Evolutionary conservation across 2,797 vertebrate species (phyloP).

Genomic region (Bradypodion pumilum): DNA sequence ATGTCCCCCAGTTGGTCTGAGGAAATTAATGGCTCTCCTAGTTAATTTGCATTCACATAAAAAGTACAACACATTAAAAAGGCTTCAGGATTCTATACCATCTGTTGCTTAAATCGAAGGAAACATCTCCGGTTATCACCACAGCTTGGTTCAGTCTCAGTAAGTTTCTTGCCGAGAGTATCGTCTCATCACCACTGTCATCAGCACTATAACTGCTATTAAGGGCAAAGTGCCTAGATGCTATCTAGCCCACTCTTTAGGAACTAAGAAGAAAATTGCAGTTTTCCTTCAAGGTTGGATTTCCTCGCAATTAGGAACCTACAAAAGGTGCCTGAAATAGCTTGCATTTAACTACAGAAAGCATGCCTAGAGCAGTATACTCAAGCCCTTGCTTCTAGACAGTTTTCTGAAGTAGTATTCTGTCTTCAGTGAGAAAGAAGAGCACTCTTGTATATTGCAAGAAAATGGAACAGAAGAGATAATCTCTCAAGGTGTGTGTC

Average conservation of each 20-base stretch:
- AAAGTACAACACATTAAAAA: neutral
- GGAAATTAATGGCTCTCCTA: neutral
- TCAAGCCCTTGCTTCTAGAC: conserved; percentile 74
- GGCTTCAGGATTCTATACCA: neutral
- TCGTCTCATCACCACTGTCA: neutral
- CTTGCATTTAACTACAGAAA: conserved; percentile 69
- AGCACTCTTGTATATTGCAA: neutral
- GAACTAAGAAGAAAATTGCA: neutral
- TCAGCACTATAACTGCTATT: neutral
- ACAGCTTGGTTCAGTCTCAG: neutral
- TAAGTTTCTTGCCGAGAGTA: neutral
- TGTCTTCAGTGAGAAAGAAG: neutral
- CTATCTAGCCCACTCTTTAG: neutral
- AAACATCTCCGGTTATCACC: neutral
- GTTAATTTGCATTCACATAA: neutral
- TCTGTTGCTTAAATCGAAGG: neutral
- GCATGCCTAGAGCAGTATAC: conserved; percentile 76
- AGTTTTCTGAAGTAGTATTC: conserved; percentile 78
- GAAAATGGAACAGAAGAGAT: neutral
- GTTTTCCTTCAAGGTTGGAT: neutral
- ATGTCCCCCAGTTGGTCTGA: neutral
- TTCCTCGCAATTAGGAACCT: neutral
- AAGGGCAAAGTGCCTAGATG: neutral
- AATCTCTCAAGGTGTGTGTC: neutral
- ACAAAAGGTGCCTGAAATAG: neutral